Evolutionary conservation across 2,113 vertebrate genomes (phyloP).

Genomic region (Zapornia atra): DNA sequence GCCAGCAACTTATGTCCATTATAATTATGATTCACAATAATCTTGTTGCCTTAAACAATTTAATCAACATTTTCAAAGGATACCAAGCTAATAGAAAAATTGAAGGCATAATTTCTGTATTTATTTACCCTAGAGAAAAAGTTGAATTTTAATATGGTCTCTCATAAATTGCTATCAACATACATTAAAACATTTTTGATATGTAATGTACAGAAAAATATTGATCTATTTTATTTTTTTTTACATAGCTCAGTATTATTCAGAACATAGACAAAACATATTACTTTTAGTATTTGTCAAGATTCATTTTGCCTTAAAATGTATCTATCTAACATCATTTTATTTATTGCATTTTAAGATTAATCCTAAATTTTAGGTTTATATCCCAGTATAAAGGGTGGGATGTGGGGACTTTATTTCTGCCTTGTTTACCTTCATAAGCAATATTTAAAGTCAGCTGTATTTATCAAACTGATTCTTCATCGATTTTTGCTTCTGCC

Average conservation of each 20-base stretch:
- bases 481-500: neutral
- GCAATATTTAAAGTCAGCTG: neutral
- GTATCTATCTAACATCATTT: neutral
- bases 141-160: neutral
- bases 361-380: neutral
- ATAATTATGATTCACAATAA: neutral
- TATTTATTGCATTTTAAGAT: neutral
- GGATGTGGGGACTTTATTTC: neutral
- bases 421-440: neutral
- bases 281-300: neutral
- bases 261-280: neutral
- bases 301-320: neutral
- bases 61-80: neutral
- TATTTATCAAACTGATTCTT: neutral
- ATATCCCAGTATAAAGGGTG: neutral
- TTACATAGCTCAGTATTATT: neutral
- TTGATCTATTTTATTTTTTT: neutral
- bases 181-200: neutral
- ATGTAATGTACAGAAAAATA: neutral
- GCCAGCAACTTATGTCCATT: neutral
- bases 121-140: neutral
- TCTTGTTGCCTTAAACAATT: neutral
- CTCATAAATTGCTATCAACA: neutral
- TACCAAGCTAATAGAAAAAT: neutral
- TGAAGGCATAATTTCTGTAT: neutral